Percentiles rank a stretch among this genome's conserved stretches.
phyloP scores from a whole-genome alignment of 2,888 invertebrate species.

The Trilocha varians region DNA sequence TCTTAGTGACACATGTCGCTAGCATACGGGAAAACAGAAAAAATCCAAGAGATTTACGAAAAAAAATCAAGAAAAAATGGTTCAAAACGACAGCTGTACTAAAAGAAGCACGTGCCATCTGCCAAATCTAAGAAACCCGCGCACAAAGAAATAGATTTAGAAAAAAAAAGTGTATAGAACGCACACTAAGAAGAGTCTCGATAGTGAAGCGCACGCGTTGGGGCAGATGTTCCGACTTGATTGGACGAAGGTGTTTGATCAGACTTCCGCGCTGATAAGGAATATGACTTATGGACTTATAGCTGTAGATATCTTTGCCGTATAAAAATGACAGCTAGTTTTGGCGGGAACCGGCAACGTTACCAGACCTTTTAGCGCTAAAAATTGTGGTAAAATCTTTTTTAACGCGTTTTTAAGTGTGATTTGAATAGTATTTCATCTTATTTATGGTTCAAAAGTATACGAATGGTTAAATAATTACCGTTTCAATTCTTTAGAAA shows the following conservation, averaged over 20 bases:
- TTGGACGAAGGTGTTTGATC: conserved; percentile 57
- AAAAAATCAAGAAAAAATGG: conserved; percentile 47
- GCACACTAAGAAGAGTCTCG: conserved; percentile 37
- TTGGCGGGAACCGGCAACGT: background rate
- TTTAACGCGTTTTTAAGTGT: too few species aligned
- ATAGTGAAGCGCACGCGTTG: conserved; percentile 61
- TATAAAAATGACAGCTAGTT: background rate
- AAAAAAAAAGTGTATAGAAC: conserved; percentile 35
- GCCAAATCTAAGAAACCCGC: conserved; percentile 64
- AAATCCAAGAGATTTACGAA: conserved; percentile 34
- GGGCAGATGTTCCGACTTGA: conserved; percentile 59
- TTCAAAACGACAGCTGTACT: conserved; percentile 64
- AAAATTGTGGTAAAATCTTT: too few species aligned
- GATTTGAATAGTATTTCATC: too few species aligned
- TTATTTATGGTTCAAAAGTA: too few species aligned
- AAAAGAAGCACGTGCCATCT: conserved; percentile 71
- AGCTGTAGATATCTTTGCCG: background rate
- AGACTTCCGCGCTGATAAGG: conserved; percentile 67
- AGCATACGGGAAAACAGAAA: conserved; percentile 22
- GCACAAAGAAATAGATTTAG: conserved; percentile 44
- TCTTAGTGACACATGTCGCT: conserved; percentile 61
- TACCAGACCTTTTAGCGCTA: too few species aligned
- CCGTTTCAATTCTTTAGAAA: too few species aligned
- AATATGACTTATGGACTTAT: conserved; percentile 38
- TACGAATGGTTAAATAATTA: too few species aligned